A percentile compares a stretch with the other conserved stretches of the same genome.
Evolutionary conservation across 2,113 vertebrate species (phyloP).

Genomic region (Bubalus kerabau): DNA sequence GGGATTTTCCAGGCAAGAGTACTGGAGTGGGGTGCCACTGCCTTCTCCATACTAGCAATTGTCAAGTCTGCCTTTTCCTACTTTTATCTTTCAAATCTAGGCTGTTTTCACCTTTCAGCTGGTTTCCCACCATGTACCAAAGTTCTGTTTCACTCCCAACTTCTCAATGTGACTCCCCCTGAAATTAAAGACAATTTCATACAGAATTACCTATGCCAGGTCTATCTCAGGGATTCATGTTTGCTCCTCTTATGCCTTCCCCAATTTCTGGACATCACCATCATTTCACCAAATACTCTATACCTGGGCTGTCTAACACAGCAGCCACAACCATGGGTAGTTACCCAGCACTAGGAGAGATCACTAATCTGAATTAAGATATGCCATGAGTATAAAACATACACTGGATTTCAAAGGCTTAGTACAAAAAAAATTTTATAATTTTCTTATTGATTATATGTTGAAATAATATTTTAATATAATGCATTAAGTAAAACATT

Average conservation of each 20-base stretch:
- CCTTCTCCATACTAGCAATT: neutral
- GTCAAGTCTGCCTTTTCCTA: conserved; percentile 13
- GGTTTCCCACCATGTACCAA: neutral
- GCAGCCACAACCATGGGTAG: neutral
- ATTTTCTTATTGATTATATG: conserved; percentile 14
- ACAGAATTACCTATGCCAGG: neutral
- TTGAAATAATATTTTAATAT: conserved; percentile 1
- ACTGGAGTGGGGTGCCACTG: no score
- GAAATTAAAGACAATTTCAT: conserved; percentile 6
- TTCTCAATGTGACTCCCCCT: neutral
- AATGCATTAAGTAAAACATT: neutral
- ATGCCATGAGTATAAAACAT: neutral
- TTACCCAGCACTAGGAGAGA: neutral
- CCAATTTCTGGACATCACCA: neutral
- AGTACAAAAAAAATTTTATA: neutral
- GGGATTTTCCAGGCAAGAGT: no score
- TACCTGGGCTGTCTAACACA: neutral
- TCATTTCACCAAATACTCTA: neutral
- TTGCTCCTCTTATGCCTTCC: neutral
- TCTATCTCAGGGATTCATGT: neutral
- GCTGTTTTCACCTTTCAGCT: neutral
- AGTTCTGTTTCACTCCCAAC: neutral
- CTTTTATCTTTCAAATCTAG: neutral
- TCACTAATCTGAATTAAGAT: neutral
- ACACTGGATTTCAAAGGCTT: neutral